A percentile compares a stretch with the other conserved stretches of the same genome.
These are phyloP conservation scores for Pygocentrus nattereri DNA, from an alignment of 2,797 vertebrate species.

Conservation along the genomic window DNA sequence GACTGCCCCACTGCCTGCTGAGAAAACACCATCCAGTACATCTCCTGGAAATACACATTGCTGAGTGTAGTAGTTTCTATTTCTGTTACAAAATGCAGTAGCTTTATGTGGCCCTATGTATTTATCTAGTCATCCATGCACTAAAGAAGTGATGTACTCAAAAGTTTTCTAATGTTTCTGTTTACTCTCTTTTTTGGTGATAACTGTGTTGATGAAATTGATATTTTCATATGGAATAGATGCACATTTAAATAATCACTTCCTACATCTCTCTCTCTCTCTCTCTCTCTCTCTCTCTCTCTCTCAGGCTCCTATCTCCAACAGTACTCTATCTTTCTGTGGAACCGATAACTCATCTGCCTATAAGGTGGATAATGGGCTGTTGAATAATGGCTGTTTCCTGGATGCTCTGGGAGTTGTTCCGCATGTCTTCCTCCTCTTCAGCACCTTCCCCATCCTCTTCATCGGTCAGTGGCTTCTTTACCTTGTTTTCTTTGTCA, in stretches of 20 bases:
- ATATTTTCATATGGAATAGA: too few relatives aligned
- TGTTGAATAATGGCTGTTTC: slow-evolving; percentile 88
- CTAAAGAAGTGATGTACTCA: too few relatives aligned
- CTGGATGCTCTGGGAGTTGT: slow-evolving; percentile 88
- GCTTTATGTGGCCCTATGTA: too few relatives aligned
- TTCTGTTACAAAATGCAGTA: too few relatives aligned
- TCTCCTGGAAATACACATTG: neutral
- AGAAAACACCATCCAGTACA: too few relatives aligned
- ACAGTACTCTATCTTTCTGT: slow-evolving; percentile 80
- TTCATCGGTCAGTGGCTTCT: slow-evolving; percentile 82
- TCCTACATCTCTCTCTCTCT: slow-evolving; percentile 65
- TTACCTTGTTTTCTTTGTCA: neutral
- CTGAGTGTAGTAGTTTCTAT: neutral
- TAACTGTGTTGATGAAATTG: neutral
- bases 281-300: slow-evolving; percentile 31
- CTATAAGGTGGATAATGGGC: slow-evolving; percentile 86
- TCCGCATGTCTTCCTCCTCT: slow-evolving; percentile 88
- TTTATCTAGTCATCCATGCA: too few relatives aligned
- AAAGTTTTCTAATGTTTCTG: neutral
- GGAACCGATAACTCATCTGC: slow-evolving; percentile 78
- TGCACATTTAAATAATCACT: too few relatives aligned
- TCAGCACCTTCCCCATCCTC: slow-evolving; percentile 90
- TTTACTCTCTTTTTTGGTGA: too few relatives aligned
- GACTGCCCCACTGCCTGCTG: neutral
- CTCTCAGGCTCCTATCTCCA: slow-evolving; percentile 80